phyloP scores from a whole-genome alignment of 1,140 invertebrate genomes.

The Drosophila athabasca region DNA sequence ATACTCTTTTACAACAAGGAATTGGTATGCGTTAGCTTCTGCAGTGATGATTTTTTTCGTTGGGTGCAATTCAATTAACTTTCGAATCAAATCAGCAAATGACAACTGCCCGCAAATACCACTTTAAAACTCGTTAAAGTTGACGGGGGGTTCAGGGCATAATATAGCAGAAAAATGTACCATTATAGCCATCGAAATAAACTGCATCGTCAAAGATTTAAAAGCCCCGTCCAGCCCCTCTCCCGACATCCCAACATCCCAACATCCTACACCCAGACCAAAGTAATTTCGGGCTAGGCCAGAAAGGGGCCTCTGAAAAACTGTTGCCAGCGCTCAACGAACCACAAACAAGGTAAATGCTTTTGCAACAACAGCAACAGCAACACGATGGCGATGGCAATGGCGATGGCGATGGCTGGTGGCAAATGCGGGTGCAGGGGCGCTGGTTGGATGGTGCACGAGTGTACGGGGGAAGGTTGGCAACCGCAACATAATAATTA shows the following conservation, averaged over 20 bases:
- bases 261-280: constrained; percentile 33
- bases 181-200: constrained; percentile 60
- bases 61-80: constrained; percentile 10
- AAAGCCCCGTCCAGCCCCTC: constrained; percentile 39
- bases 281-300: constrained; percentile 63
- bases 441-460: neutral
- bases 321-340: constrained; percentile 66
- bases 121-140: constrained; percentile 51
- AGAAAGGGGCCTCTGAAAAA: constrained; percentile 57
- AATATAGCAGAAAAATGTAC: constrained; percentile 23
- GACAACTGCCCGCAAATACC: constrained; percentile 19
- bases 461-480: constrained; percentile 10
- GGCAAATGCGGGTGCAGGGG: constrained; percentile 9
- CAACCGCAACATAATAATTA: constrained; percentile 81
- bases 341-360: constrained; percentile 80
- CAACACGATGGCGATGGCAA: too few species aligned
- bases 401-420: constrained; percentile 39
- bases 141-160: neutral
- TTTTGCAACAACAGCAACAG: constrained; percentile 68
- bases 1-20: neutral
- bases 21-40: too few species aligned
- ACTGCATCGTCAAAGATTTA: constrained; percentile 61
- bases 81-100: constrained; percentile 8
- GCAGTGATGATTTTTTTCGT: constrained; percentile 15
- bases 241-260: too few species aligned